A percentile compares a stretch with the other conserved stretches of the same genome.
These are phyloP conservation scores for Caenorhabditis sp. DNA, from an alignment of 2,888 invertebrate species.

Conservation along the genomic window DNA sequence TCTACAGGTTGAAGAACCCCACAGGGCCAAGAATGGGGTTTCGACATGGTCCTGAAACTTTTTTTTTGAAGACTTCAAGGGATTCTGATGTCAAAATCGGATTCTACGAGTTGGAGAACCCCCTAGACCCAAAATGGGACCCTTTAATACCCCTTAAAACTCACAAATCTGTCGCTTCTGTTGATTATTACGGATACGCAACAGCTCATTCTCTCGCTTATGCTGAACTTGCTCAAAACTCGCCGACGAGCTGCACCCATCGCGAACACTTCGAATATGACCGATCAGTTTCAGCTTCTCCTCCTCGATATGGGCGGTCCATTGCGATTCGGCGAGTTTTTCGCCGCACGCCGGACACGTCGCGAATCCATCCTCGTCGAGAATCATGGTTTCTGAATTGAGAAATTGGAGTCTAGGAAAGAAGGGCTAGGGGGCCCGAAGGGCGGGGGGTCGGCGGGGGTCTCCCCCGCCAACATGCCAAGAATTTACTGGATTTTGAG, in stretches of 20 bases:
- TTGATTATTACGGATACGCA: conserved; percentile 58
- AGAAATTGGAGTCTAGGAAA: not conserved
- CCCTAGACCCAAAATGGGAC: not conserved
- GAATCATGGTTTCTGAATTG: conserved; percentile 22
- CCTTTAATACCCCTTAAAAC: too few relatives aligned
- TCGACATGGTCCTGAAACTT: too few relatives aligned
- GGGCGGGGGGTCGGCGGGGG: too few relatives aligned
- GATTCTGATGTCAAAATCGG: too few relatives aligned
- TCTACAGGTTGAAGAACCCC: not conserved
- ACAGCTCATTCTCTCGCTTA: conserved; percentile 58
- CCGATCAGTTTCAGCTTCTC: conserved; percentile 50
- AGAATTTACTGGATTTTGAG: too few relatives aligned
- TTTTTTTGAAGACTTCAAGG: too few relatives aligned
- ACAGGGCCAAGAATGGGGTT: not conserved
- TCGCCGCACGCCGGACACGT: conserved; percentile 60
- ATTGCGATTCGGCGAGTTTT: conserved; percentile 51
- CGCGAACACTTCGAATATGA: conserved; percentile 32
- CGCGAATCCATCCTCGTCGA: conserved; percentile 60
- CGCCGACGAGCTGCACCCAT: not conserved
- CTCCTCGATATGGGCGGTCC: conserved; percentile 52
- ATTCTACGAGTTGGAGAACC: not conserved
- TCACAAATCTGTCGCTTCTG: conserved; percentile 55
- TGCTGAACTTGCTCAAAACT: conserved; percentile 18
- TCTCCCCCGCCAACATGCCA: too few relatives aligned
- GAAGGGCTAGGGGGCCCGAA: too few relatives aligned